phyloP scores from a whole-genome alignment of 1,140 invertebrate species.

The Drosophila mayri region DNA sequence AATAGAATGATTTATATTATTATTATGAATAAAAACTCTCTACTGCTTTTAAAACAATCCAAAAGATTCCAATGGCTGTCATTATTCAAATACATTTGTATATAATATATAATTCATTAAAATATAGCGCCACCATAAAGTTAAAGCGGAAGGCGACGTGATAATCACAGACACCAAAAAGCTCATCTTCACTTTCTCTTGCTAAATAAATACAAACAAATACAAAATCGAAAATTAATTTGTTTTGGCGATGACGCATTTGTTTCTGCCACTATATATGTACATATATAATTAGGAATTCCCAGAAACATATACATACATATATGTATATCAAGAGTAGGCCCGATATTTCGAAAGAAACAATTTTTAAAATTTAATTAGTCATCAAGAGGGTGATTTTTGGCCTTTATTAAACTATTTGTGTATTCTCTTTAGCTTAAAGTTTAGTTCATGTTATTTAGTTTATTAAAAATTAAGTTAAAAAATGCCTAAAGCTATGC shows the following conservation, averaged over 20 bases:
- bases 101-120: conserved; percentile 5
- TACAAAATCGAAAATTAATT: conserved; percentile 11
- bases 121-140: conserved; percentile 1
- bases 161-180: conserved; percentile 27
- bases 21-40: neutral
- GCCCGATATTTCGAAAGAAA: neutral
- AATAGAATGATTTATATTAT: neutral
- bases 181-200: conserved; percentile 39
- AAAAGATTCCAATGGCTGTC: neutral
- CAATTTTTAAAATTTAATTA: neutral
- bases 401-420: neutral
- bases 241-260: conserved; percentile 25
- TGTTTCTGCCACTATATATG: conserved; percentile 5
- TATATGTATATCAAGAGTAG: neutral
- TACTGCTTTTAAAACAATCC: neutral
- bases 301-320: conserved; percentile 5
- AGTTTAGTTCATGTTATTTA: too few relatives aligned
- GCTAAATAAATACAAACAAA: conserved; percentile 29
- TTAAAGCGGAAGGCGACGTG: conserved; percentile 22
- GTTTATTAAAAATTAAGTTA: too few relatives aligned
- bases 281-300: conserved; percentile 27
- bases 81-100: neutral
- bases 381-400: neutral
- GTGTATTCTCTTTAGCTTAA: neutral
- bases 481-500: too few relatives aligned